These are phyloP conservation scores for Probaryconus sp. DNA, from an alignment of 1,140 invertebrate species.

Conservation along the genomic window DNA sequence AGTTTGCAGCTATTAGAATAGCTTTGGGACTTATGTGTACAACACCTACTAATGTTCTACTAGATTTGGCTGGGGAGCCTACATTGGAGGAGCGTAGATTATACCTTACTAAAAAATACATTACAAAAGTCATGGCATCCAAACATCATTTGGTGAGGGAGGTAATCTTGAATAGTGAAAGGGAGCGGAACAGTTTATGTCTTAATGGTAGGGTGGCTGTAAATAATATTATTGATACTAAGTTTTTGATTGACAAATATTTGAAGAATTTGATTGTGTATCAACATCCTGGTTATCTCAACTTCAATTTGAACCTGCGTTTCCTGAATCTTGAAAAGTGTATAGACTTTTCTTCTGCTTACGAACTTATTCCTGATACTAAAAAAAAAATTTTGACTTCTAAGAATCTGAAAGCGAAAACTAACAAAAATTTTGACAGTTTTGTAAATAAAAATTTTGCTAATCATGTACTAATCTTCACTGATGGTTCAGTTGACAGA, in stretches of 20 bases:
- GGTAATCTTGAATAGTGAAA: too few species aligned
- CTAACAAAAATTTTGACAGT: neutral
- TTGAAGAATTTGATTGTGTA: neutral
- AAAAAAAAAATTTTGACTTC: neutral
- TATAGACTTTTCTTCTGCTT: neutral
- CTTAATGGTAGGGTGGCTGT: neutral
- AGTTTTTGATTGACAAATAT: neutral
- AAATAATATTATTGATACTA: neutral
- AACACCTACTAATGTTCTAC: slow-evolving; percentile 25
- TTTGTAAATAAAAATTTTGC: neutral
- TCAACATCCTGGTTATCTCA: neutral
- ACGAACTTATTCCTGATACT: neutral
- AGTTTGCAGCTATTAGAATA: slow-evolving; percentile 3
- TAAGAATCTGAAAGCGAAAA: neutral
- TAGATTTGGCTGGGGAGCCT: neutral
- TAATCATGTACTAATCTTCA: neutral
- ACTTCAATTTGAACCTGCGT: neutral
- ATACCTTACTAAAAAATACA: slow-evolving; percentile 16
- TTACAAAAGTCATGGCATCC: neutral
- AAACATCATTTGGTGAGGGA: neutral
- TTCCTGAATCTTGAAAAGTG: neutral
- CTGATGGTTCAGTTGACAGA: neutral
- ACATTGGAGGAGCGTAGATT: slow-evolving; percentile 1
- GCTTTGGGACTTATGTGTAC: slow-evolving; percentile 28
- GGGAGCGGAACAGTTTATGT: too few species aligned